A percentile compares a stretch with the other conserved stretches of the same genome.
These are phyloP conservation scores for Alloscopus bannaensis DNA, from an alignment of 2,888 invertebrate genomes.

Conservation along the genomic window DNA sequence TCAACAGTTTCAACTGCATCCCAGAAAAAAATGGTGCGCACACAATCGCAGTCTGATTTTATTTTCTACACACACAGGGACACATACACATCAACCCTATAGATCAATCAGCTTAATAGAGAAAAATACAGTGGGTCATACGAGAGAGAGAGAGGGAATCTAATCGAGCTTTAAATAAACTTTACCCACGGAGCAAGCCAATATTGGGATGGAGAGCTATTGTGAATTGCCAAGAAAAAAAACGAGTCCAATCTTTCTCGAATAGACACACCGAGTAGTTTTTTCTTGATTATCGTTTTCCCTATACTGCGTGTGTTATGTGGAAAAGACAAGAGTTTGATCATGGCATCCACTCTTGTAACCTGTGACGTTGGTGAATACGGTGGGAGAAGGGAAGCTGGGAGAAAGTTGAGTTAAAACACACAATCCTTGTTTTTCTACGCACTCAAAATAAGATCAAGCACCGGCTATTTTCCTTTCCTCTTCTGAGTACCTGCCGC, in stretches of 20 bases:
- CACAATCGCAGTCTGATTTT: slow-evolving; percentile 6
- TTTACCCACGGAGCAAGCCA: slow-evolving; percentile 54
- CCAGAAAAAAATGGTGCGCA: slow-evolving; percentile 10
- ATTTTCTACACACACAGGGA: neutral
- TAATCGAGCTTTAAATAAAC: slow-evolving; percentile 64
- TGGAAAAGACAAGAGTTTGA: neutral
- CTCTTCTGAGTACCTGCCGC: neutral
- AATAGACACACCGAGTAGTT: no score
- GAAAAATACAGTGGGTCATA: slow-evolving; percentile 3
- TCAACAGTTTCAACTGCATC: slow-evolving; percentile 28
- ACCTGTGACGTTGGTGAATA: no score
- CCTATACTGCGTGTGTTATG: slow-evolving; percentile 21
- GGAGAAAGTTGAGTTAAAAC: slow-evolving; percentile 30
- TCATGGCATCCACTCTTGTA: slow-evolving; percentile 25
- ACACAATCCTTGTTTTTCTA: slow-evolving; percentile 27
- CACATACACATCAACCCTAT: neutral
- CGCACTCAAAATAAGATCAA: slow-evolving; percentile 14
- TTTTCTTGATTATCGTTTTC: no score
- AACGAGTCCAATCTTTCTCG: no score
- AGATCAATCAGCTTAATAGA: neutral
- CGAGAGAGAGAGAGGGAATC: slow-evolving; percentile 40
- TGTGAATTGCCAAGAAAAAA: slow-evolving; percentile 45
- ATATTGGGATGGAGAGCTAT: slow-evolving; percentile 56
- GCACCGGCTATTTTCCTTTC: neutral
- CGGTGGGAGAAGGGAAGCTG: slow-evolving; percentile 7